phyloP scores from a whole-genome alignment of 2,888 invertebrate genomes.

The Lymantria monacha region DNA sequence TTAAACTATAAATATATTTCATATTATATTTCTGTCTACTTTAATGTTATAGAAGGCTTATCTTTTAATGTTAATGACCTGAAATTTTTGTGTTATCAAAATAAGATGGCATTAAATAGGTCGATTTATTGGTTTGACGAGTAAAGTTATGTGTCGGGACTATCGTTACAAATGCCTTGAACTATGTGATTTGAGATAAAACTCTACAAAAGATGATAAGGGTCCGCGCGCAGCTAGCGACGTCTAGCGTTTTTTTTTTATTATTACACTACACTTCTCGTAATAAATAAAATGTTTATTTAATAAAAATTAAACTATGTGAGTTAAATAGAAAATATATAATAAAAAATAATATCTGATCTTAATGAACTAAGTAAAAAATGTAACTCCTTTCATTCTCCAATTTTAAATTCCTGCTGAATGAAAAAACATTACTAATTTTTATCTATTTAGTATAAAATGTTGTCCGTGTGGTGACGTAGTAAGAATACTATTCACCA shows the following conservation, averaged over 20 bases:
- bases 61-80: constrained; percentile 67
- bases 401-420: no score
- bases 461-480: no score
- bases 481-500: no score
- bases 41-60: constrained; percentile 23
- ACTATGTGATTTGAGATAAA: constrained; percentile 47
- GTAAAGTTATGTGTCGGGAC: constrained; percentile 52
- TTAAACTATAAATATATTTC: no score
- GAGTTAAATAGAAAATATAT: background rate
- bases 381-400: no score
- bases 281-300: no score
- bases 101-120: constrained; percentile 68
- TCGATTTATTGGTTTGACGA: constrained; percentile 64
- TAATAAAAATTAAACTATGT: background rate
- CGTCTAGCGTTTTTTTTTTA: background rate
- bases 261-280: no score
- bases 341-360: no score
- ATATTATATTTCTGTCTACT: no score
- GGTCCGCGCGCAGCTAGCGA: background rate
- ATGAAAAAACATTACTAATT: no score
- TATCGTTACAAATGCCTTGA: constrained; percentile 44
- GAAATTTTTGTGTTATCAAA: constrained; percentile 64
- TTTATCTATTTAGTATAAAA: no score
- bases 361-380: no score
- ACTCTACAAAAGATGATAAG: constrained; percentile 17